Base-by-base conservation (phyloP, 2,113 vertebrate genomes). In the Pseudorasbora parva region DNA sequence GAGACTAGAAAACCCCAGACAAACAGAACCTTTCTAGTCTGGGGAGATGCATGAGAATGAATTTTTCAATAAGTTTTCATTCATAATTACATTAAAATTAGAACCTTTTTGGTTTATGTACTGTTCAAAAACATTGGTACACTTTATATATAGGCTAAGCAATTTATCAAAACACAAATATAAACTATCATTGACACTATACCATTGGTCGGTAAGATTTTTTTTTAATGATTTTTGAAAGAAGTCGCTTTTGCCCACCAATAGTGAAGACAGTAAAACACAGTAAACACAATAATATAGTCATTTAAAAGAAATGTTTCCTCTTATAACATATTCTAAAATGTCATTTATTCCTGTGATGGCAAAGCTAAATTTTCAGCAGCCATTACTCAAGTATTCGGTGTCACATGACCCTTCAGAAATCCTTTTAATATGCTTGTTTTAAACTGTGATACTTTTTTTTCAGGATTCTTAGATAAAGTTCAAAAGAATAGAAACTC, bases 1-100 rank as follows among this genome's bases (percentile, higher is more conserved):
- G 59, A 78, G 76, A 78, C 57, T 43, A 19, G 14, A 45, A 27
- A 59, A 78, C 56, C 37, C 74, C 76, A 45, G 76, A 60, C 37
- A 60, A 60, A 60, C 56, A 60, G 56, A 60, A 60, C 1, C 51
- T 17, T 33, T 56, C 51, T 33, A 56, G 76, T 78, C 54, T 43
- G 56, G 12, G 25, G 33, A 8, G 27, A 43, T 10, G 14, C 12
- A 5, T 43, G 23, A 78, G 7, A 19, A 54, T 54, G 51, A 60
- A 45, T 78, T 60, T 23, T 9, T 33, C 8, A 41, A 54, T 27
- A 21, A 27, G 8, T 45, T 59, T 33, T 57, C 7, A 54, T 33
- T 75, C 9, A 21, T 54, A 5, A 56, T n/a, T 37, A 10, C 5
- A 75, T 8, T 74, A 49, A 74, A 17, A 30, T 74, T 8, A 41